A percentile compares a stretch with the other conserved stretches of the same genome.
Conservation (phyloP, 2,888 invertebrate genomes). For the Falcaria lacertinaria region DNA sequence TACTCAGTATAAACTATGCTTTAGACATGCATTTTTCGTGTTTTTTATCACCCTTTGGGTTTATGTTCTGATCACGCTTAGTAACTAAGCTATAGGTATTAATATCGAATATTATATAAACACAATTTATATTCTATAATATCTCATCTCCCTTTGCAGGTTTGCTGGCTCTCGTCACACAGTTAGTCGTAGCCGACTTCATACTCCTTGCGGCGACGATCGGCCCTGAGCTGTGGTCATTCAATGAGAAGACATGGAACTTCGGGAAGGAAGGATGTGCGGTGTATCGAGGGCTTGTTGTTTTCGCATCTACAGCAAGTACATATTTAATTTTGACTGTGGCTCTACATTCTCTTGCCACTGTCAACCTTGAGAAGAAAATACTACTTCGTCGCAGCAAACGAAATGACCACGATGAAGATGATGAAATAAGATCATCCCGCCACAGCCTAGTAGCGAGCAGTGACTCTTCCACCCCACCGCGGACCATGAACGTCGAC, state of each 20-base stretch:
- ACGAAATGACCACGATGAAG: constrained; percentile 49
- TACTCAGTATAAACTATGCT: too few species aligned
- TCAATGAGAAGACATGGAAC: constrained; percentile 71
- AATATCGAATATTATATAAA: constrained; percentile 3
- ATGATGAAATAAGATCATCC: constrained; percentile 68
- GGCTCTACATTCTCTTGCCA: constrained; percentile 79
- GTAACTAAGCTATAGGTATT: too few species aligned
- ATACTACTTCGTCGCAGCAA: constrained; percentile 48
- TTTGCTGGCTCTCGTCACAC: constrained; percentile 70
- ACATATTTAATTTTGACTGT: constrained; percentile 77
- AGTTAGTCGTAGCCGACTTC: constrained; percentile 75
- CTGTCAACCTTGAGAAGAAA: constrained; percentile 72
- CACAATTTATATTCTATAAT: too few species aligned
- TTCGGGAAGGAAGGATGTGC: constrained; percentile 72
- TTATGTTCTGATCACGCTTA: too few species aligned
- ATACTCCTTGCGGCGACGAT: constrained; percentile 61
- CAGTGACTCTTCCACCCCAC: constrained; percentile 67
- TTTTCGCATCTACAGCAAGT: constrained; percentile 76
- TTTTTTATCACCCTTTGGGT: too few species aligned
- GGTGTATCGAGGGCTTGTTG: constrained; percentile 75
- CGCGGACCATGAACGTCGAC: constrained; percentile 76
- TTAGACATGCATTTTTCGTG: too few species aligned
- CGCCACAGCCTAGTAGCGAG: constrained; percentile 71
- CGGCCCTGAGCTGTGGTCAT: constrained; percentile 74
- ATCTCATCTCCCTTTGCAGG: constrained; percentile 60